These are phyloP conservation scores for Caenorhabditis zanzibari DNA, from an alignment of 2,888 invertebrate genomes.

Conservation along the genomic window DNA sequence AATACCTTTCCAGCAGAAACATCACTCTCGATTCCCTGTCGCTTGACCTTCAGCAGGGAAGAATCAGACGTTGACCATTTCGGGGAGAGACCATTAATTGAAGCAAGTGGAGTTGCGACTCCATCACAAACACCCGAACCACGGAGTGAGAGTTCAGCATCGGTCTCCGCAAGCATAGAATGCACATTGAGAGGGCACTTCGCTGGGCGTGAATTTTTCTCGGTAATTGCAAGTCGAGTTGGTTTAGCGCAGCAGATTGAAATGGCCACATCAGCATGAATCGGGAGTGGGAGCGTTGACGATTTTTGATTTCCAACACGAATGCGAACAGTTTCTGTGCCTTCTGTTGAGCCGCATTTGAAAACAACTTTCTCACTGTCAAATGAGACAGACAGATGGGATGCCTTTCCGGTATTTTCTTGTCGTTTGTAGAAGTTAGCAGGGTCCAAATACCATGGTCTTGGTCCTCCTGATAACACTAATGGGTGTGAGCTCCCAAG, in stretches of 20 bases:
- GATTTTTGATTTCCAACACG: conserved; percentile 75
- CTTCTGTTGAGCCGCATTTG: conserved; percentile 46
- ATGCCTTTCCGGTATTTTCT: conserved; percentile 6
- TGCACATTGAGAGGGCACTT: conserved; percentile 74
- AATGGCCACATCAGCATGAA: conserved; percentile 64
- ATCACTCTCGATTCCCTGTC: conserved; percentile 29
- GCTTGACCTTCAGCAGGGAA: conserved; percentile 27
- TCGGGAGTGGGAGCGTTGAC: conserved; percentile 73
- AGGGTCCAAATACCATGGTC: conserved; percentile 78
- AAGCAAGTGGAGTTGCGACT: conserved; percentile 52
- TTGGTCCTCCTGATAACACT: conserved; percentile 74
- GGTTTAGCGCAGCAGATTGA: conserved; percentile 75
- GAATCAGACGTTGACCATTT: conserved; percentile 61
- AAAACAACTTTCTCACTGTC: conserved; percentile 54
- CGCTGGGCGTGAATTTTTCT: conserved; percentile 43
- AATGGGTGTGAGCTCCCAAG: conserved; percentile 65
- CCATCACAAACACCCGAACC: conserved; percentile 69
- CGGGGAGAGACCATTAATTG: conserved; percentile 64
- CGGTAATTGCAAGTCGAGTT: conserved; percentile 69
- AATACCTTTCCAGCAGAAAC: conserved; percentile 27
- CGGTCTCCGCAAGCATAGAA: conserved; percentile 59
- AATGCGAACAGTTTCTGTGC: conserved; percentile 53
- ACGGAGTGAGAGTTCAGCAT: conserved; percentile 50
- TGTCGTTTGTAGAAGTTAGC: conserved; percentile 66
- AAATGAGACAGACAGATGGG: conserved; percentile 26